phyloP scores from a whole-genome alignment of 1,140 invertebrate species.

The Sminthurinus signatus region DNA sequence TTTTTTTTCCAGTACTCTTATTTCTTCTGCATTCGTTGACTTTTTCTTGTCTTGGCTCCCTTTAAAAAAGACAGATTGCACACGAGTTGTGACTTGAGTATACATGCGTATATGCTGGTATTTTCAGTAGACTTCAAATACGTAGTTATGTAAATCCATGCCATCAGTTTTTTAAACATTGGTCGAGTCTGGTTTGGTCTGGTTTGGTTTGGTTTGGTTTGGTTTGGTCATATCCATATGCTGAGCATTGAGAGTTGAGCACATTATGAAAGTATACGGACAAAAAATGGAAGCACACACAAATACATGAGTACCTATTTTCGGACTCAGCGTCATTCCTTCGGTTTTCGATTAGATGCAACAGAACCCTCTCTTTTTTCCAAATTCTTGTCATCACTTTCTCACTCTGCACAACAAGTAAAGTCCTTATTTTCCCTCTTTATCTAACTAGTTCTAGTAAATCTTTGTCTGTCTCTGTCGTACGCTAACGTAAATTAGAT shows the following conservation, averaged over 20 bases:
- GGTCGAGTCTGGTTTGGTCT: not conserved
- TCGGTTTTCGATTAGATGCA: too few species aligned
- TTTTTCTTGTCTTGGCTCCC: slow-evolving; percentile 10
- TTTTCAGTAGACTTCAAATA: too few species aligned
- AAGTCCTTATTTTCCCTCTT: not conserved
- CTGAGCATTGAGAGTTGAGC: not conserved
- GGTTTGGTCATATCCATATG: not conserved
- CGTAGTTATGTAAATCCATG: too few species aligned
- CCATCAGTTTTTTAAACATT: slow-evolving; percentile 12
- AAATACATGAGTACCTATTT: slow-evolving; percentile 15
- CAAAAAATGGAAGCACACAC: not conserved
- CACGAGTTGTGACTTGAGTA: slow-evolving; percentile 9
- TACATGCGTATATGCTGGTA: not conserved
- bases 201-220: too few species aligned
- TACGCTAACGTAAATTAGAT: not conserved
- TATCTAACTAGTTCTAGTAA: not conserved
- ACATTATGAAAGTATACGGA: not conserved
- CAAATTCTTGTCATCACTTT: too few species aligned
- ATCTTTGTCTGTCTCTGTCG: not conserved
- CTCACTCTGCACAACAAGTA: not conserved
- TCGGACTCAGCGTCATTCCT: slow-evolving; percentile 9
- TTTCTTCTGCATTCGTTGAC: not conserved
- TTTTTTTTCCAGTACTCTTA: not conserved
- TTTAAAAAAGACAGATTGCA: slow-evolving; percentile 17
- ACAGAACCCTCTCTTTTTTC: not conserved